A percentile compares a stretch with the other conserved stretches of the same genome.
These are phyloP conservation scores for Bujurquina vittata DNA, from an alignment of 2,113 vertebrate genomes.

Conservation along the genomic window DNA sequence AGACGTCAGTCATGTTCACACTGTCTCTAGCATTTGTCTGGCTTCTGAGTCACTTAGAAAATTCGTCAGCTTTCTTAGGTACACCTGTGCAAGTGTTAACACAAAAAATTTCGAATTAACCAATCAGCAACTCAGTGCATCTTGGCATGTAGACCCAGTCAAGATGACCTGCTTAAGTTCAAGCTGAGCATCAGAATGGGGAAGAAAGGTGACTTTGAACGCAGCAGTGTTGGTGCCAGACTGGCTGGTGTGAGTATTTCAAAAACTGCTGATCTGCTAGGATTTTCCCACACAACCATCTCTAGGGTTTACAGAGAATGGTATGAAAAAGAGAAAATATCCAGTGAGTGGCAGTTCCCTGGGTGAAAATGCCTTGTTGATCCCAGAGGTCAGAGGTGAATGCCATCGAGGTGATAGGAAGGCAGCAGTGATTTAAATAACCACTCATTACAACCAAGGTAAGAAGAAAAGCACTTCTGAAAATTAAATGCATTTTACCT, in stretches of 20 bases:
- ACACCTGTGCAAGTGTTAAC: neutral
- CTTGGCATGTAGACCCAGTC: neutral
- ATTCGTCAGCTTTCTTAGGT: neutral
- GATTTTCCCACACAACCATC: no score
- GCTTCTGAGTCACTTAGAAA: neutral
- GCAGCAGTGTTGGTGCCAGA: neutral
- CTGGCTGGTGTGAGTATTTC: neutral
- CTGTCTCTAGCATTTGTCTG: neutral
- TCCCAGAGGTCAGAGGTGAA: no score
- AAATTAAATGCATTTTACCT: no score
- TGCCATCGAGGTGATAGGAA: no score
- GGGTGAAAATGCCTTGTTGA: no score
- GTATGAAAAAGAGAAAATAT: neutral
- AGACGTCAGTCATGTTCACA: neutral
- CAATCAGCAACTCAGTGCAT: neutral
- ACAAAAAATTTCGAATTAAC: neutral
- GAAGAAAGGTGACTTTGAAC: neutral
- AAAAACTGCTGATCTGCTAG: neutral
- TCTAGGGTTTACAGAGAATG: neutral
- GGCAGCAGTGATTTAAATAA: no score
- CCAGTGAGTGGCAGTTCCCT: no score
- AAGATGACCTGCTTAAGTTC: no score
- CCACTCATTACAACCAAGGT: no score
- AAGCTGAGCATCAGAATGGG: no score
- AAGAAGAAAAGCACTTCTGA: no score